A percentile compares a stretch with the other conserved stretches of the same genome.
phyloP scores from a whole-genome alignment of 2,888 invertebrate genomes.

The Ashinkailepas kermadecensis region DNA sequence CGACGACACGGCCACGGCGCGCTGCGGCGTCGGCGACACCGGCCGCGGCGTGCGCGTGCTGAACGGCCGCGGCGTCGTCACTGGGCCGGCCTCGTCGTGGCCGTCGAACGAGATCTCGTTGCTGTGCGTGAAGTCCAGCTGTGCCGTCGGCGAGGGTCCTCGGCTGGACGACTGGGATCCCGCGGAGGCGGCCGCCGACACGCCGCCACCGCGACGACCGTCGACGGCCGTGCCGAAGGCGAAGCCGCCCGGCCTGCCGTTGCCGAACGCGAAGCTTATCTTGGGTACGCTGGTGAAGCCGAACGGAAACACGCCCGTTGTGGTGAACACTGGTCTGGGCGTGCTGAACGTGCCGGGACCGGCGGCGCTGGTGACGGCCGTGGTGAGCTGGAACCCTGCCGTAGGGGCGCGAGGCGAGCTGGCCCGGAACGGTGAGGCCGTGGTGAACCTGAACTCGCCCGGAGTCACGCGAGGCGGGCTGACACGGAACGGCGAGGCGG shows the following conservation, averaged over 20 bases:
- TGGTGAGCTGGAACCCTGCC: background rate
- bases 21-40: background rate
- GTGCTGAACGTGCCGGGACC: background rate
- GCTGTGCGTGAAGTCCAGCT: too few relatives aligned
- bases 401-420: background rate
- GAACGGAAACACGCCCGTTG: background rate
- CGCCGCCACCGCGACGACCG: background rate
- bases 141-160: too few relatives aligned
- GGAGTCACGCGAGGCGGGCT: background rate
- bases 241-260: background rate
- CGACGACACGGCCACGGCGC: background rate
- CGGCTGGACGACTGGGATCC: too few relatives aligned
- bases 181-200: too few relatives aligned
- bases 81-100: background rate
- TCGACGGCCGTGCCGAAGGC: background rate
- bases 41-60: background rate
- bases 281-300: slow-evolving; percentile 13
- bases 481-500: background rate
- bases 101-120: background rate
- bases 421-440: background rate
- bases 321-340: background rate
- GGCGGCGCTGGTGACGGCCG: background rate
- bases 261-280: background rate
- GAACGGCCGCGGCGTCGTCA: background rate
- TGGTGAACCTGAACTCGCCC: background rate